Conservation (phyloP, 1,140 invertebrate species). For the Dreissena rostriformis region DNA sequence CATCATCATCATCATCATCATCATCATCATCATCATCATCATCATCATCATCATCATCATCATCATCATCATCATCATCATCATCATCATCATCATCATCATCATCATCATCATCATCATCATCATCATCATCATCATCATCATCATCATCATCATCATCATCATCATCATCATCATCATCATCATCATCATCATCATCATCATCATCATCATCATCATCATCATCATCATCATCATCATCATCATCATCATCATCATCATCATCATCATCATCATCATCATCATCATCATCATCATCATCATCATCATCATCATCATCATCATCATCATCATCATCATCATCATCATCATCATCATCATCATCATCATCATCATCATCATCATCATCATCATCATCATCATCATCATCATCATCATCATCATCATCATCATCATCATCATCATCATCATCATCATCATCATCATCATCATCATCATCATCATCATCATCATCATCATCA, state of each 20-base stretch:
- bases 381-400: conserved; percentile 9
- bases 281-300: conserved; percentile 9
- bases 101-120: conserved; percentile 1
- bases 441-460: neutral
- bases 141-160: conserved; percentile 21
- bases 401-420: neutral
- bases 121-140: conserved; percentile 2
- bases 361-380: conserved; percentile 19
- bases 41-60: conserved; percentile 16
- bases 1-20: conserved; percentile 4
- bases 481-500: conserved; percentile 9
- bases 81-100: conserved; percentile 4
- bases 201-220: conserved; percentile 24
- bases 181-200: conserved; percentile 25
- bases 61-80: conserved; percentile 14
- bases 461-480: neutral
- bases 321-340: conserved; percentile 16
- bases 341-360: conserved; percentile 19
- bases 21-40: conserved; percentile 11
- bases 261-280: neutral
- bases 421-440: neutral
- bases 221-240: conserved; percentile 21
- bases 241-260: neutral
- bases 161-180: conserved; percentile 23
- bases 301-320: conserved; percentile 22